Conservation (phyloP, 2,888 invertebrate species). For the Microplitis manilae region DNA sequence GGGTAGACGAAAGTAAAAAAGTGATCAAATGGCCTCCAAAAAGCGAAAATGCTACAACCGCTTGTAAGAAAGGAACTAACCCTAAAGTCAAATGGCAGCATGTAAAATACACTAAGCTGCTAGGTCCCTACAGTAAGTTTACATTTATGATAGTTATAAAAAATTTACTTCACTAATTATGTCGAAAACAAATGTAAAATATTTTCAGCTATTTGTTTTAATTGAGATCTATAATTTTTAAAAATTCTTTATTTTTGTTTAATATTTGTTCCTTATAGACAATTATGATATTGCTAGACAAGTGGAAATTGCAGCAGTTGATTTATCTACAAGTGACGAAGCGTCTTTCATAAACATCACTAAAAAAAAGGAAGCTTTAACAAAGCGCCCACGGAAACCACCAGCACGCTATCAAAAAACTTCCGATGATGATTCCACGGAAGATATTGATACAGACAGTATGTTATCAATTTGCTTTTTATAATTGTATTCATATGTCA, state of each 20-base stretch:
- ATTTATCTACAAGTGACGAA: background rate
- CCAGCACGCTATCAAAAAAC: background rate
- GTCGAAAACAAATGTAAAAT: background rate
- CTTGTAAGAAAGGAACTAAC: slow-evolving; percentile 20
- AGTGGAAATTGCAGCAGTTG: background rate
- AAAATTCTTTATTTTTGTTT: background rate
- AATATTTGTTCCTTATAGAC: background rate
- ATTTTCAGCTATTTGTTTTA: background rate
- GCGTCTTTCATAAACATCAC: background rate
- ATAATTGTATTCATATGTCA: background rate
- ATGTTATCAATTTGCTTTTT: background rate
- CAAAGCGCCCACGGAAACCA: background rate
- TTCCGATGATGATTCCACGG: background rate
- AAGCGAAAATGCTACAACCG: slow-evolving; percentile 21
- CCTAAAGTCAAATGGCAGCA: slow-evolving; percentile 14
- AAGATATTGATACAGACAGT: background rate
- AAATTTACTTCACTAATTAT: background rate
- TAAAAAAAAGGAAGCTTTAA: background rate
- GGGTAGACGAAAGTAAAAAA: background rate
- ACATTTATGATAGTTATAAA: background rate
- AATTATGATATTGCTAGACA: background rate
- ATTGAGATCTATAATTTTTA: background rate
- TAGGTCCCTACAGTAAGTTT: background rate
- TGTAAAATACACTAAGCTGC: background rate
- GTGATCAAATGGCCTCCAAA: slow-evolving; percentile 19